Percentiles rank a stretch among this genome's conserved stretches.
phyloP scores from a whole-genome alignment of 2,888 invertebrate genomes.

The Drosophila suboccidentalis region DNA sequence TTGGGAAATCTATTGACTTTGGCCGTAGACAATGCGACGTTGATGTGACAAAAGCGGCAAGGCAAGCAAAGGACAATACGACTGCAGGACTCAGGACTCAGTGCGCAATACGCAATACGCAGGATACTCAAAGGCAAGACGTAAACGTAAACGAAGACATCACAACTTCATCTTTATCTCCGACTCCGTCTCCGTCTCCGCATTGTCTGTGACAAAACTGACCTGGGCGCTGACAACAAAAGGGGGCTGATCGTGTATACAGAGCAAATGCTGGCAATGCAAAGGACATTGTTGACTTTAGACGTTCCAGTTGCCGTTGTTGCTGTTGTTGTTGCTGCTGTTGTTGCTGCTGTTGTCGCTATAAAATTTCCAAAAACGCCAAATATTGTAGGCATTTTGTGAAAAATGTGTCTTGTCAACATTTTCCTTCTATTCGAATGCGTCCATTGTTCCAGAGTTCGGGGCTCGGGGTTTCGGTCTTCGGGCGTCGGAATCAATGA shows the following conservation, averaged over 20 bases:
- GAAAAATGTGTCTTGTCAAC: slow-evolving; percentile 74
- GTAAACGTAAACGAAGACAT: slow-evolving; percentile 43
- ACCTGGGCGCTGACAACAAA: slow-evolving; percentile 72
- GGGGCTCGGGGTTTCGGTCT: background rate
- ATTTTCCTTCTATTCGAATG: slow-evolving; percentile 75
- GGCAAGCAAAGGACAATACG: slow-evolving; percentile 50
- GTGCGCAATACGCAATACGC: slow-evolving; percentile 21
- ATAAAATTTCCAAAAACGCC: slow-evolving; percentile 69
- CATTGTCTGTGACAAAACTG: slow-evolving; percentile 71
- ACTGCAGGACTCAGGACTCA: background rate
- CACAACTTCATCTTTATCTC: slow-evolving; percentile 62
- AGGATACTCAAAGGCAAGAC: slow-evolving; percentile 17
- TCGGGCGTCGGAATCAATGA: slow-evolving; percentile 66
- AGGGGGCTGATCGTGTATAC: slow-evolving; percentile 82
- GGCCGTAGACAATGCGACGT: slow-evolving; percentile 56
- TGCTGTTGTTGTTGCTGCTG: slow-evolving; percentile 47
- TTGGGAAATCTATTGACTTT: slow-evolving; percentile 73
- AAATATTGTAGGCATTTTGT: slow-evolving; percentile 73
- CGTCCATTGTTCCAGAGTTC: slow-evolving; percentile 60
- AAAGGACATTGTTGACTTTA: slow-evolving; percentile 63
- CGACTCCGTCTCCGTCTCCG: slow-evolving; percentile 66
- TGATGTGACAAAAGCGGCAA: slow-evolving; percentile 63
- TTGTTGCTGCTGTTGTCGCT: slow-evolving; percentile 49
- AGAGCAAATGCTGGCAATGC: slow-evolving; percentile 39
- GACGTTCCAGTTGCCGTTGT: slow-evolving; percentile 4